A percentile compares a stretch with the other conserved stretches of the same genome.
Conservation (phyloP, 2,888 invertebrate genomes). For the Pachycephus smyrnensis region DNA sequence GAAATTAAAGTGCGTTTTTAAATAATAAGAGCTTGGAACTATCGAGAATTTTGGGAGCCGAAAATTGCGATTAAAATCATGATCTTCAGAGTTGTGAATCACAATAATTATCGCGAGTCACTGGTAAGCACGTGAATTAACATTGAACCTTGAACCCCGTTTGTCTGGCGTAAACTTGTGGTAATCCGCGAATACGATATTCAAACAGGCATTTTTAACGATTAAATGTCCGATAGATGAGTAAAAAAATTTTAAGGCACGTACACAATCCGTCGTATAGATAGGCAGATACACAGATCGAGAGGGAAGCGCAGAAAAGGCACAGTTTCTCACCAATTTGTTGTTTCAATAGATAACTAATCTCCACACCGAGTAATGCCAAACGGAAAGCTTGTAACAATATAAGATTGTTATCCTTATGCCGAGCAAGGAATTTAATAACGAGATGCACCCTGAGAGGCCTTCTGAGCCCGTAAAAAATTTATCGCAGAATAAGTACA, state of each 20-base stretch:
- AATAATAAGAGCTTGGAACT: neutral
- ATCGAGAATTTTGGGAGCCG: neutral
- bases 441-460: neutral
- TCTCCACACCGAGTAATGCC: neutral
- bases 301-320: neutral
- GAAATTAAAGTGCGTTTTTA: neutral
- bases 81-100: neutral
- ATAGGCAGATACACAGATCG: no score
- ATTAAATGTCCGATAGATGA: neutral
- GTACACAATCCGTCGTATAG: no score
- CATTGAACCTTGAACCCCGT: neutral
- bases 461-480: neutral
- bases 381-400: neutral
- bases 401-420: neutral
- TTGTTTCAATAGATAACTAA: neutral
- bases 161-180: neutral
- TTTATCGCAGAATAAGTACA: neutral
- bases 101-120: neutral
- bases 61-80: neutral
- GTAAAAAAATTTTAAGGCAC: neutral
- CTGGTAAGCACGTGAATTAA: neutral
- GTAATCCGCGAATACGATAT: neutral
- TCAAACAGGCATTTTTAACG: neutral
- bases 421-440: neutral
- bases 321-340: neutral